phyloP scores from a whole-genome alignment of 2,797 vertebrate genomes.

The Capromys pilorides region DNA sequence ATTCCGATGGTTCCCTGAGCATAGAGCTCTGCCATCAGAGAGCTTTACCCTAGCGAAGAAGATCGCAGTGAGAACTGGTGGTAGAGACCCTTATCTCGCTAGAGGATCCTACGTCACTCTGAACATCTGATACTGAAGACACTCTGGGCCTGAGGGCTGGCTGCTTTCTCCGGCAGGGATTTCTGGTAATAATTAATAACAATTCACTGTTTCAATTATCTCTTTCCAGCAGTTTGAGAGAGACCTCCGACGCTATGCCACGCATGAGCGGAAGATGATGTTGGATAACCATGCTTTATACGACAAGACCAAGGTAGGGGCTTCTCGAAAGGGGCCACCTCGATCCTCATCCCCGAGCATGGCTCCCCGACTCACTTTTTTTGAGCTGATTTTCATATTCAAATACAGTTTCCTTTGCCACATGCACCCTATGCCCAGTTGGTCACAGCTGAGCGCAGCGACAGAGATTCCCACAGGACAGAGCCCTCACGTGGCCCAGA shows the following conservation, averaged over 20 bases:
- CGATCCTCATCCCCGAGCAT: not conserved
- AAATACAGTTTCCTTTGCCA: not conserved
- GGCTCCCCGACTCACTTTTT: not conserved
- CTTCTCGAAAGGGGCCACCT: not conserved
- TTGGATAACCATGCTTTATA: constrained; percentile 95
- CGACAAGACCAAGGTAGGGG: constrained; percentile 93
- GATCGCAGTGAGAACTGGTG: not conserved
- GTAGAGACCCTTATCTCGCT: not conserved
- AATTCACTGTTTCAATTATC: constrained; percentile 51
- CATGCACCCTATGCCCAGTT: not conserved
- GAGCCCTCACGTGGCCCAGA: not conserved
- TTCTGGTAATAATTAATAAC: too few relatives aligned
- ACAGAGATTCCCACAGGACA: not conserved
- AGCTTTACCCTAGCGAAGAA: not conserved
- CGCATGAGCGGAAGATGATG: constrained; percentile 90
- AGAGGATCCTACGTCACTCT: not conserved
- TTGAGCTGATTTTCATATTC: not conserved
- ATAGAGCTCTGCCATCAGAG: not conserved
- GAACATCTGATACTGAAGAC: not conserved
- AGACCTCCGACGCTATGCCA: constrained; percentile 93
- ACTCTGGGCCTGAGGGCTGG: not conserved
- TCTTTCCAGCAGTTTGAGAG: constrained; percentile 94
- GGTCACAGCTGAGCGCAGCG: not conserved
- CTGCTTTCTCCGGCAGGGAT: too few relatives aligned
- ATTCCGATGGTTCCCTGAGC: fast-evolving